Evolutionary conservation across 2,113 vertebrate species (phyloP).

Genomic region (Ivindomyrus marchei): DNA sequence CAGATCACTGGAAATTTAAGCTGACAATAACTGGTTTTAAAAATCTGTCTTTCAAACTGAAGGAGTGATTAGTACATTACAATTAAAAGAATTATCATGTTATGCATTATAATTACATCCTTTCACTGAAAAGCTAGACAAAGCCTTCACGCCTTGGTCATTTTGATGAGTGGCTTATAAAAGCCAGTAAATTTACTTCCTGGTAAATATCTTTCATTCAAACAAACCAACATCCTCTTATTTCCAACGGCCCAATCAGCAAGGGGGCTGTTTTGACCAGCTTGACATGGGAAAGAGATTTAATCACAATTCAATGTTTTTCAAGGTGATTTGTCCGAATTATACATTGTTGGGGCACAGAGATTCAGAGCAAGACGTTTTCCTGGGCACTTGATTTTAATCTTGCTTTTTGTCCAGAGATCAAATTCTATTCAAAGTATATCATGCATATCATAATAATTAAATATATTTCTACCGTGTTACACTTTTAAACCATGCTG

Average conservation of each 20-base stretch:
- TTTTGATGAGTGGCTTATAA: slow-evolving; percentile 7
- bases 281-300: background rate
- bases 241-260: background rate
- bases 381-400: background rate
- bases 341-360: background rate
- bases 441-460: background rate
- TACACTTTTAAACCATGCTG: background rate
- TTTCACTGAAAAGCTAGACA: background rate
- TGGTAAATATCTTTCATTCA: background rate
- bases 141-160: background rate
- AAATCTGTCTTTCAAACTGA: background rate
- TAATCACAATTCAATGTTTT: background rate
- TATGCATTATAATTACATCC: background rate
- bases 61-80: background rate
- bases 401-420: background rate
- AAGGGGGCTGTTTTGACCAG: background rate
- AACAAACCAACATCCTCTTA: background rate
- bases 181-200: background rate
- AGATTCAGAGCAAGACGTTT: background rate
- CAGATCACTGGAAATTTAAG: background rate
- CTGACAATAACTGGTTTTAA: background rate
- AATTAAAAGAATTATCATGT: background rate
- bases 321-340: background rate
- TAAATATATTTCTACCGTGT: background rate
- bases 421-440: background rate